Conservation (phyloP, 2,797 vertebrate genomes). For the Manis pentadactyla region DNA sequence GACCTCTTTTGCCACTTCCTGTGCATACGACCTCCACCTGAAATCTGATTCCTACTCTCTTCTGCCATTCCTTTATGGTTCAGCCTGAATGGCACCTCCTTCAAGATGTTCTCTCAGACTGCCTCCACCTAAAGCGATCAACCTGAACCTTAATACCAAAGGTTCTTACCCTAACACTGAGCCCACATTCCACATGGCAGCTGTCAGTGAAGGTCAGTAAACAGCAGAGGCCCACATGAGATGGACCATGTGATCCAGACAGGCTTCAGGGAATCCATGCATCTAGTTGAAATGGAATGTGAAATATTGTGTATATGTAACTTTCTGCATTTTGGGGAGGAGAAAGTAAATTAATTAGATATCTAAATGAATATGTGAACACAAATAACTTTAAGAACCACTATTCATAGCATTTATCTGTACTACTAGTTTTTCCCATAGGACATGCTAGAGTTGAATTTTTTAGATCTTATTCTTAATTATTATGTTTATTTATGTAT, state of each 20-base stretch:
- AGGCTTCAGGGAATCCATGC: neutral
- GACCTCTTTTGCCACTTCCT: neutral
- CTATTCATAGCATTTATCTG: neutral
- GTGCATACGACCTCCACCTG: neutral
- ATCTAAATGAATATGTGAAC: neutral
- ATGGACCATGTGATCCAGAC: neutral
- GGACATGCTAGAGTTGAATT: neutral
- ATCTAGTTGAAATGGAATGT: neutral
- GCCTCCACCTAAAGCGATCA: neutral
- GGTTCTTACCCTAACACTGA: neutral
- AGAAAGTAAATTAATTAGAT: neutral
- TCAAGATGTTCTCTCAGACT: neutral
- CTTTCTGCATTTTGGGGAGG: neutral
- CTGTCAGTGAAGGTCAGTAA: neutral
- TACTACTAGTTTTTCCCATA: neutral
- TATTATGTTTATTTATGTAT: neutral
- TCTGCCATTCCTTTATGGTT: neutral
- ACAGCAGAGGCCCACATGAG: neutral
- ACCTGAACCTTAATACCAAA: neutral
- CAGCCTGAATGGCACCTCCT: neutral
- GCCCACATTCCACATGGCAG: neutral
- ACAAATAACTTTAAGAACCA: neutral
- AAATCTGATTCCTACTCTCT: neutral
- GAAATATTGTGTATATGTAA: too few relatives aligned
- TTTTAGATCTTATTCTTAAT: neutral